These are phyloP conservation scores for Acromyrmex echinatior DNA, from an alignment of 1,140 invertebrate species.

Conservation along the genomic window DNA sequence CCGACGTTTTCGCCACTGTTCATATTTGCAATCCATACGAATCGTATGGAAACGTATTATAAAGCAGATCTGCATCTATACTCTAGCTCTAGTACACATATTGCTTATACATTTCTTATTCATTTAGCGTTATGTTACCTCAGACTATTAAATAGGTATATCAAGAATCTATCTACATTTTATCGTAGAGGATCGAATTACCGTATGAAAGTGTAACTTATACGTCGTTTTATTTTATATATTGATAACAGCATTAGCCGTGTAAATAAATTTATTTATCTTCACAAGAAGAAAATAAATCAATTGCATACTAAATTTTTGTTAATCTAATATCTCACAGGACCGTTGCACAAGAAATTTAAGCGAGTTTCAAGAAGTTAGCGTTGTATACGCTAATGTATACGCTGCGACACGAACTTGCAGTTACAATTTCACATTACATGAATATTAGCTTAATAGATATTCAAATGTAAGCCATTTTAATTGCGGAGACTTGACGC, in stretches of 20 bases:
- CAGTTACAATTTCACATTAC: slow-evolving; percentile 26
- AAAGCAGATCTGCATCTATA: neutral
- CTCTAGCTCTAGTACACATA: neutral
- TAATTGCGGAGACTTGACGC: slow-evolving; percentile 42
- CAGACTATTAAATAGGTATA: neutral
- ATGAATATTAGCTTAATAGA: slow-evolving; percentile 53
- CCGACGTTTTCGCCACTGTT: slow-evolving; percentile 50
- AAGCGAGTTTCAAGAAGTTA: neutral
- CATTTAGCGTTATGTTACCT: neutral
- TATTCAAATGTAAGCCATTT: slow-evolving; percentile 55
- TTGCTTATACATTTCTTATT: neutral
- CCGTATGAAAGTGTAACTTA: neutral
- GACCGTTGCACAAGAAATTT: neutral
- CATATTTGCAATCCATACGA: slow-evolving; percentile 34
- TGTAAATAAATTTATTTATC: neutral
- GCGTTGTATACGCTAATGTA: too few species aligned
- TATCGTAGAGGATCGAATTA: neutral
- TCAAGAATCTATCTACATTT: neutral
- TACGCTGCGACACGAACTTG: slow-evolving; percentile 3
- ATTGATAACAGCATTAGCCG: neutral
- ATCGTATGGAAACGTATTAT: slow-evolving; percentile 18
- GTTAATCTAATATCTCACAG: neutral
- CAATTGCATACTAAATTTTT: neutral
- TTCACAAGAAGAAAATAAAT: neutral
- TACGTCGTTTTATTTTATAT: too few species aligned